phyloP scores from a whole-genome alignment of 2,797 vertebrate genomes.

The Lepilemur ruficaudatus region DNA sequence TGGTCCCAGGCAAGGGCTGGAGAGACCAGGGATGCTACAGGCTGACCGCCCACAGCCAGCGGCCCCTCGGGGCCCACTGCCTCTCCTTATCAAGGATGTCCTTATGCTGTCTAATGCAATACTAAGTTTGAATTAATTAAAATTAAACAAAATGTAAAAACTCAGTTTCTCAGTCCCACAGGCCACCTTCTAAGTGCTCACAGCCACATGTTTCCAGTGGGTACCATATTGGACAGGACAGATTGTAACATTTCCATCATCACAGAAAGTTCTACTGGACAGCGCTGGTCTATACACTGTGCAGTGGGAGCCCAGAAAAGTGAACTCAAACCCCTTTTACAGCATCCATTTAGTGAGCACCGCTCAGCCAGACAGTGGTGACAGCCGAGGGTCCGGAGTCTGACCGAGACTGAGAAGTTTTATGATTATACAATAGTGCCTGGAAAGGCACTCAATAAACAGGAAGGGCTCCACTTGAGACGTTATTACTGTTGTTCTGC shows the following conservation, averaged over 20 bases:
- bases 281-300: accelerated
- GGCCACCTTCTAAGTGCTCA: background rate
- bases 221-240: accelerated
- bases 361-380: background rate
- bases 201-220: accelerated
- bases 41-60: too few species aligned
- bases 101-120: background rate
- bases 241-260: accelerated
- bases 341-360: accelerated
- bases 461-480: background rate
- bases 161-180: background rate
- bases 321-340: accelerated
- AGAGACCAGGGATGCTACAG: too few species aligned
- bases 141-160: background rate
- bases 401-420: accelerated
- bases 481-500: accelerated
- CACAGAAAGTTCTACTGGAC: background rate
- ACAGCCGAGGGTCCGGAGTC: background rate
- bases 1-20: too few species aligned
- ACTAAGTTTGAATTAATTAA: background rate
- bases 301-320: background rate
- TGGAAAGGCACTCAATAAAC: accelerated
- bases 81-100: background rate
- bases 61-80: background rate
- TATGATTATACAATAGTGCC: accelerated